Base-by-base conservation (phyloP, 92 coral and sea anemone species). In the Epizoanthus rinbou region DNA sequence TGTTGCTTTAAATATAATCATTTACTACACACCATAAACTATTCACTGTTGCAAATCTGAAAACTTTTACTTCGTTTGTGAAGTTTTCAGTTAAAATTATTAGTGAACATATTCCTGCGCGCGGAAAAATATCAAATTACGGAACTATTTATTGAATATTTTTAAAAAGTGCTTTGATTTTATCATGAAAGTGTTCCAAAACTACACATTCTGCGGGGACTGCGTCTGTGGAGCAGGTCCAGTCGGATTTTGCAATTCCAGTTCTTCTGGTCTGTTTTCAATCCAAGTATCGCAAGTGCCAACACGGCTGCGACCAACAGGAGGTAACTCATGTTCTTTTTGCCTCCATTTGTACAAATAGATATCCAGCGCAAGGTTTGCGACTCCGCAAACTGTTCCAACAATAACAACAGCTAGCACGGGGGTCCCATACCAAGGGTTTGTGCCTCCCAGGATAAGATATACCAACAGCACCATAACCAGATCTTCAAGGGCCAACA, bases 371-470 rank as follows among this genome's bases (percentile, higher is more conserved):
- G 71, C 82, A 28, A 78, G 82, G 64, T 47, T 62, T 21, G 43
- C 8, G n/a, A 66, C 82, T 41, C 82, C 82, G 15, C 82, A 78
- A 57, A 78, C 22, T 21, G 82, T 78, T 17, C 82, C 82, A 2
- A 78, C 37, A 21, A 78, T 37, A 11, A 78, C 82, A 21, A 63
- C 82, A 8, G 62, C 66, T 43, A 78, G 15, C 6, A 63, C 82
- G 22, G 82, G 82, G 18, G 45, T 54, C 10, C 70, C 70, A 35
- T 78, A 78, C 82, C 70, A 60, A 1, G 3, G 35, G 37, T 56
- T 59, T n/a, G 16, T 13, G 19, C 17, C 57, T 15, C 13, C 73
- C 8, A 54, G 3, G 4, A 60, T 17, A 17, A 62, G 70, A 9
- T 78, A 78, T 3, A 62, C 71, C 58, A 78, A 7, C 16, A 62